Conservation (phyloP, 2,113 vertebrate species). For the Nothoprocta pentlandii region DNA sequence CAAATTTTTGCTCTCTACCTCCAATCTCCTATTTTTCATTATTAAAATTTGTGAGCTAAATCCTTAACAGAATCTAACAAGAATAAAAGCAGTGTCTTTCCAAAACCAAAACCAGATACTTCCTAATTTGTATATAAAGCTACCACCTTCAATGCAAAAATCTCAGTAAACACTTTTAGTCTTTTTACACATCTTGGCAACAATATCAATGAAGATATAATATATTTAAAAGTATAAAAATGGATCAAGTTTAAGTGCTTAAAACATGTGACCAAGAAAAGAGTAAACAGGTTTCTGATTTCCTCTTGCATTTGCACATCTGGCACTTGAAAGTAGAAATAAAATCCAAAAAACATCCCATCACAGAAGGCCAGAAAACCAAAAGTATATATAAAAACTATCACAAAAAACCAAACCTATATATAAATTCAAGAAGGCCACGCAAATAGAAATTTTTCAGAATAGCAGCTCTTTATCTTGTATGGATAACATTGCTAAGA, state of each 20-base stretch:
- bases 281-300: neutral
- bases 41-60: neutral
- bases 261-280: neutral
- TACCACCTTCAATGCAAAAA: neutral
- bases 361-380: too few species aligned
- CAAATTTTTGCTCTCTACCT: neutral
- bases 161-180: neutral
- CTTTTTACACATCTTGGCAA: neutral
- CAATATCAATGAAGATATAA: neutral
- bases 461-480: neutral
- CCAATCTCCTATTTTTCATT: neutral
- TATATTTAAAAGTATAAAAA: neutral
- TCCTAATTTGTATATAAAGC: neutral
- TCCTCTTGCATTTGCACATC: neutral
- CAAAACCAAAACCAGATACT: neutral
- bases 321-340: neutral
- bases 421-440: neutral
- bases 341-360: neutral
- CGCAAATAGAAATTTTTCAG: neutral
- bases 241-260: neutral
- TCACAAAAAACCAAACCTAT: too few species aligned
- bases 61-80: neutral
- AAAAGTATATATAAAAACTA: too few species aligned
- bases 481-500: neutral
- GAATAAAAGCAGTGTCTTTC: neutral